Base-by-base conservation (phyloP, 2,888 invertebrate species). In the Limulus polyphemus region DNA sequence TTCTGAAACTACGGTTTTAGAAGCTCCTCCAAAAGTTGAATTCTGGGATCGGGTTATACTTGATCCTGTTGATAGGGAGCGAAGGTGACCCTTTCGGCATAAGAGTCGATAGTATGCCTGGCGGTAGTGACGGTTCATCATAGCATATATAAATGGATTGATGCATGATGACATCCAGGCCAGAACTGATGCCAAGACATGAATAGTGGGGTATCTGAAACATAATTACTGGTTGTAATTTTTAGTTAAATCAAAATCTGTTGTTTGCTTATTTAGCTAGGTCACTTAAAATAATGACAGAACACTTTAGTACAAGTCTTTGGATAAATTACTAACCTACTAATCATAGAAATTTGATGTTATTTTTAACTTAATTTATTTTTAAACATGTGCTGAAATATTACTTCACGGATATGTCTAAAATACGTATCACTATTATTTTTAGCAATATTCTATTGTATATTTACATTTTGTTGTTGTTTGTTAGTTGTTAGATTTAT, bases 81-180 rank as follows among this genome's bases (percentile, higher is more conserved):
- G 54, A 14, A 32, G 54, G 4, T 16, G 3, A 14, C 54, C 17
- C 3, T 61, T 57, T 7, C 58, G 52, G 16, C 59, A 62, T 13
- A 75, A 67, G 0, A 75, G 63, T 17, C 70, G 70, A 13, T 64
- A 61, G 67, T 76, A 78, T 0, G 78, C 78, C 11, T 71, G 82
- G 73, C 84, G 78, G 74, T 92, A 92, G 72, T 90, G 88, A 67
- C 88, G 81, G 75, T 91, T 92, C 69, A 90, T 90, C 10, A 87
- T 88, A 5, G 91, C 91, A 77, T 93, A 93, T 68, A 92, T 90
- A 66, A 92, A 81, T 0, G 92, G 92, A 77, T 93, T 93, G 69
- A 91, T 82, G 58, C 91, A 90, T 64, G 90, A 87, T 0, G 91
- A 90, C 0, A 89, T 87, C 90, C 92, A 93, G 0, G 91, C 90